Conservation (phyloP, 2,113 vertebrate species). For the Pavo muticus region DNA sequence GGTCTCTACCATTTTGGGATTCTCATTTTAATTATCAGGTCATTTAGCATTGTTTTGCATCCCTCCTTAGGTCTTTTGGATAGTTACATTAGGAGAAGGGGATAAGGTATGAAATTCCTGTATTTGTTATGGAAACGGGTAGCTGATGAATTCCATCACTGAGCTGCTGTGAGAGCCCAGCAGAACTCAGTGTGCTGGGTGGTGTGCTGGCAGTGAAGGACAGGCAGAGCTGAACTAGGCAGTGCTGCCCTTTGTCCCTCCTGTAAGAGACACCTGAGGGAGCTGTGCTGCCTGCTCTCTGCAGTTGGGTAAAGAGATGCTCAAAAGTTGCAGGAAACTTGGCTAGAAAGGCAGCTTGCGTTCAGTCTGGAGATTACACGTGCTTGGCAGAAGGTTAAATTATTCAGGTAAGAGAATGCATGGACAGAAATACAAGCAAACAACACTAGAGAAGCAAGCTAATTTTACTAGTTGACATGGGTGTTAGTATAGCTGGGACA, state of each 20-base stretch:
- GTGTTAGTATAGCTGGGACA: neutral
- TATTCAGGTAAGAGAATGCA: neutral
- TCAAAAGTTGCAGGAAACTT: neutral
- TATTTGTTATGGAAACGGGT: neutral
- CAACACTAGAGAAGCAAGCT: neutral
- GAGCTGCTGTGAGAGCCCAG: neutral
- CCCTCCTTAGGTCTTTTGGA: neutral
- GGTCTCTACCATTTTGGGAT: neutral
- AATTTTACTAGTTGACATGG: neutral
- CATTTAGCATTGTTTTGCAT: neutral
- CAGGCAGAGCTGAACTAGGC: neutral
- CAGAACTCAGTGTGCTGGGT: neutral
- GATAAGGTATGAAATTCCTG: neutral
- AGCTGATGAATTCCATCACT: neutral
- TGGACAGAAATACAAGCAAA: neutral
- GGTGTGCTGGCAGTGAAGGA: neutral
- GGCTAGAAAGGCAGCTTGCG: neutral
- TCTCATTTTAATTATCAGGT: neutral
- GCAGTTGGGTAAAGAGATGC: neutral
- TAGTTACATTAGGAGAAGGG: neutral
- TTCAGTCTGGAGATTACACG: fast-evolving
- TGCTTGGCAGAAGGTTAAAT: fast-evolving
- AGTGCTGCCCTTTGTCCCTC: neutral
- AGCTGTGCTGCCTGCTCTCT: neutral
- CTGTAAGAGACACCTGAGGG: fast-evolving